Conservation (phyloP, 2,888 invertebrate species). For the Drosophila vallismaia region DNA sequence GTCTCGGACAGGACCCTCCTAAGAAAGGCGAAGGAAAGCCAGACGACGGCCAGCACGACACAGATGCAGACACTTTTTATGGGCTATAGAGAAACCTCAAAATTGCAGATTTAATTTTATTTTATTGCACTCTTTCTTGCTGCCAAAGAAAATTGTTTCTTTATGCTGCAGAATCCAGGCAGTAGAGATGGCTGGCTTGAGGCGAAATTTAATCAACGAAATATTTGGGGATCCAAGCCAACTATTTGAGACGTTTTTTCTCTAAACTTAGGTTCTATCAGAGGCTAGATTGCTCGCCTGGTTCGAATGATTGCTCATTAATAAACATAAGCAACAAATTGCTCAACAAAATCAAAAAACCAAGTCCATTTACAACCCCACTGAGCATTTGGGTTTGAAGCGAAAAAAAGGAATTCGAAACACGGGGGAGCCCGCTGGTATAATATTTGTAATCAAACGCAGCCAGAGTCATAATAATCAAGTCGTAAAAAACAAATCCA, state of each 20-base stretch:
- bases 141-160: conserved; percentile 76
- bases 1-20: conserved; percentile 30
- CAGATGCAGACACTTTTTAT: conserved; percentile 83
- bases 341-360: conserved; percentile 46
- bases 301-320: conserved; percentile 64
- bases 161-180: conserved; percentile 49
- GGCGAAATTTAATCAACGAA: conserved; percentile 37
- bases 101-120: conserved; percentile 83
- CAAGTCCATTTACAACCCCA: conserved; percentile 64
- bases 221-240: conserved; percentile 16
- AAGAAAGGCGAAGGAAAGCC: conserved; percentile 19
- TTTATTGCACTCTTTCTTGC: conserved; percentile 71
- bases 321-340: conserved; percentile 69
- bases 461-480: conserved; percentile 80
- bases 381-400: conserved; percentile 48
- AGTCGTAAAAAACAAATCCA: conserved; percentile 82
- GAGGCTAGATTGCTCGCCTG: conserved; percentile 34
- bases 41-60: conserved; percentile 31
- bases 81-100: conserved; percentile 77
- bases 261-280: background rate
- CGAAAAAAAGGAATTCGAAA: conserved; percentile 16
- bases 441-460: conserved; percentile 81
- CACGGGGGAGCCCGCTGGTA: conserved; percentile 32
- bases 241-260: background rate
- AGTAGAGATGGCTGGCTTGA: conserved; percentile 7